Conservation (phyloP, 2,113 vertebrate species). For the Myodes glareolus region DNA sequence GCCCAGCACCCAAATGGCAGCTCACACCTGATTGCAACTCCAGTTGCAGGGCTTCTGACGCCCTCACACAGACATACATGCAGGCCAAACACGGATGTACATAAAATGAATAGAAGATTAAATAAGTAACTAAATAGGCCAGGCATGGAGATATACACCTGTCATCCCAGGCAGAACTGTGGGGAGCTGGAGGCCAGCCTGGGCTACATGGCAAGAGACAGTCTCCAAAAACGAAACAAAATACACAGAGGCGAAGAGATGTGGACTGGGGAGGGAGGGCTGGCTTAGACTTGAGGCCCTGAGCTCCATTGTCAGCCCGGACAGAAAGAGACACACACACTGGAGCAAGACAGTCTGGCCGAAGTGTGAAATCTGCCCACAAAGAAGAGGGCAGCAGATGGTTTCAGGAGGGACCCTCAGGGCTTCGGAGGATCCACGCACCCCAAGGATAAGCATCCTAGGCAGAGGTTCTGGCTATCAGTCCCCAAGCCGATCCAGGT, state of each 20-base stretch:
- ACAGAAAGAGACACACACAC: neutral
- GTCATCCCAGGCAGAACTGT: neutral
- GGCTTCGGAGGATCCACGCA: neutral
- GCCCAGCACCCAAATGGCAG: neutral
- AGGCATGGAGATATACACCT: neutral
- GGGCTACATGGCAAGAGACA: neutral
- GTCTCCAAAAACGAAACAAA: neutral
- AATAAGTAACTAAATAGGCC: neutral
- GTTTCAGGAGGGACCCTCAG: neutral
- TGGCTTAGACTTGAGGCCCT: neutral
- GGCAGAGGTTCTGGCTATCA: neutral
- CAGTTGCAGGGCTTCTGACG: neutral
- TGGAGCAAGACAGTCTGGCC: neutral
- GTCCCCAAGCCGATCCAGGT: neutral
- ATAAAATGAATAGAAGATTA: neutral
- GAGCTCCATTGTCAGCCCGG: rapidly evolving
- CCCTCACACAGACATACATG: neutral
- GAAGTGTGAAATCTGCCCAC: neutral
- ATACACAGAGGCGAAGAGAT: neutral
- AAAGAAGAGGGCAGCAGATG: neutral
- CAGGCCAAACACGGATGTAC: neutral
- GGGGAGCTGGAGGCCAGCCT: neutral
- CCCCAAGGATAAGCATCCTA: neutral
- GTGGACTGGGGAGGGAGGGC: neutral
- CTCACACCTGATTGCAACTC: neutral